phyloP scores from a whole-genome alignment of 2,888 invertebrate species.

The Gari tellinella region DNA sequence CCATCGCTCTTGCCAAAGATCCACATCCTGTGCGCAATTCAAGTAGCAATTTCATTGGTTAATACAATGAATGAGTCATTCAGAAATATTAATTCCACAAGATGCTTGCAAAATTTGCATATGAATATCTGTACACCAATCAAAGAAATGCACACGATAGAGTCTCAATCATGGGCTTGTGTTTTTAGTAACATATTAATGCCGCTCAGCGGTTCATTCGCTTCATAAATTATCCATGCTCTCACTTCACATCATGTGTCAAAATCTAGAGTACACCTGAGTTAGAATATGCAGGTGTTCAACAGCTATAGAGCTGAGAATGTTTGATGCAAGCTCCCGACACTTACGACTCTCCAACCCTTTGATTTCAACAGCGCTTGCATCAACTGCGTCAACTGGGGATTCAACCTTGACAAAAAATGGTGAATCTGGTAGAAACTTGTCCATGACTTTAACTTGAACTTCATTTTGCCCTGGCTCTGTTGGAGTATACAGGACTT shows the following conservation, averaged over 20 bases:
- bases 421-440: slow-evolving; percentile 82
- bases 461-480: slow-evolving; percentile 83
- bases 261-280: no score
- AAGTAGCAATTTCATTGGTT: neutral
- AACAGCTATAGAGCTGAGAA: no score
- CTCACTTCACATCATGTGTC: no score
- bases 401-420: slow-evolving; percentile 80
- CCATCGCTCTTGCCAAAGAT: slow-evolving; percentile 61
- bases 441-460: slow-evolving; percentile 82
- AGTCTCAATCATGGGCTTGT: slow-evolving; percentile 29
- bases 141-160: neutral
- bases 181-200: neutral
- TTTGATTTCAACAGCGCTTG: slow-evolving; percentile 71
- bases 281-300: no score
- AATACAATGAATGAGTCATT: neutral
- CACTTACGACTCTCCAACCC: slow-evolving; percentile 61
- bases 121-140: neutral
- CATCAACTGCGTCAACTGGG: slow-evolving; percentile 75
- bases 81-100: slow-evolving; percentile 1
- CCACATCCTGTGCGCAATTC: slow-evolving; percentile 14
- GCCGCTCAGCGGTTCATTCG: neutral
- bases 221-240: no score
- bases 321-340: no score
- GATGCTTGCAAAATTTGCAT: slow-evolving; percentile 5
- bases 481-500: slow-evolving; percentile 81